phyloP scores from a whole-genome alignment of 2,888 invertebrate species.

The Archips xylosteana region DNA sequence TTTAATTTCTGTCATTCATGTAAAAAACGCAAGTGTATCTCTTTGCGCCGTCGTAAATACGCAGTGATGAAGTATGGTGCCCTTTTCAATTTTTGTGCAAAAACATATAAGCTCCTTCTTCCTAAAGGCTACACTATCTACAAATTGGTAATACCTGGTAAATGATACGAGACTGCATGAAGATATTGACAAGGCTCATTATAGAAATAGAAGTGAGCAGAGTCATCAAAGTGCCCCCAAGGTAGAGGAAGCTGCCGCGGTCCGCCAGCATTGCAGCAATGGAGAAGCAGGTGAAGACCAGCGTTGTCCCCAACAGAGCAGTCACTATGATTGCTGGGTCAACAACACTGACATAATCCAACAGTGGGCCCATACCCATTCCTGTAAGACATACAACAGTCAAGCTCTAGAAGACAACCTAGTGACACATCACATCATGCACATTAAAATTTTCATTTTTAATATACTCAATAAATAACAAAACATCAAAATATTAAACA shows the following conservation, averaged over 20 bases:
- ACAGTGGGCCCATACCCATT: constrained; percentile 94
- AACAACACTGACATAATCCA: constrained; percentile 91
- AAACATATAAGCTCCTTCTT: too few relatives aligned
- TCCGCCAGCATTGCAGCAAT: constrained; percentile 94
- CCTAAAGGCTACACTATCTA: too few relatives aligned
- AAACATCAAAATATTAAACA: too few relatives aligned
- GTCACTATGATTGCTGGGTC: constrained; percentile 96
- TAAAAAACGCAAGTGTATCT: too few relatives aligned
- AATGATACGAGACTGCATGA: constrained; percentile 92
- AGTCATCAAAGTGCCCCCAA: constrained; percentile 95
- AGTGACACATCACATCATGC: too few relatives aligned
- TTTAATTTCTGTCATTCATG: too few relatives aligned
- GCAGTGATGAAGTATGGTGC: too few relatives aligned
- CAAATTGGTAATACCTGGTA: constrained; percentile 87
- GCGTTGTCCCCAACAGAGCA: constrained; percentile 93
- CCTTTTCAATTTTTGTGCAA: too few relatives aligned
- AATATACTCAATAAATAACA: too few relatives aligned
- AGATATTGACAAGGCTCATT: constrained; percentile 92
- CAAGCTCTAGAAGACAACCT: neutral
- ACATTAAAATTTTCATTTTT: too few relatives aligned
- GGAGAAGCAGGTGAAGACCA: constrained; percentile 97
- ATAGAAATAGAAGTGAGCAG: constrained; percentile 92
- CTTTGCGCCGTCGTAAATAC: too few relatives aligned
- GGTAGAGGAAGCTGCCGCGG: constrained; percentile 94
- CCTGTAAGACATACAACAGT: constrained; percentile 81